Conservation (phyloP, 1,140 invertebrate species). For the Ericerus pela region DNA sequence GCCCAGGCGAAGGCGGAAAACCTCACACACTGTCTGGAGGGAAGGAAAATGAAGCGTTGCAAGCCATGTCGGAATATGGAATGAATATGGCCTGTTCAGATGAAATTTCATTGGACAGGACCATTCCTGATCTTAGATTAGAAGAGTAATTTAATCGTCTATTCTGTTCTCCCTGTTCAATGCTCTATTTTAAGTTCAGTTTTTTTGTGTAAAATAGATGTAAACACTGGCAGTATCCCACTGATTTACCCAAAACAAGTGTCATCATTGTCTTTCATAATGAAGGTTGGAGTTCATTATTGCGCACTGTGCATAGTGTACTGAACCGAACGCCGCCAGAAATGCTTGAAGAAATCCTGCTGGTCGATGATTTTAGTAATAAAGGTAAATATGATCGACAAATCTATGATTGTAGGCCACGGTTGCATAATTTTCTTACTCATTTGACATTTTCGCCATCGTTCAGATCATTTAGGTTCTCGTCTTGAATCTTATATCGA, state of each 20-base stretch:
- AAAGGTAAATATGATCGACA: conserved; percentile 45
- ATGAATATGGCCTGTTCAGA: conserved; percentile 97
- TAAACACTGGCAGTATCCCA: conserved; percentile 91
- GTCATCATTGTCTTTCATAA: conserved; percentile 99
- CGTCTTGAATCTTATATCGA: conserved; percentile 81
- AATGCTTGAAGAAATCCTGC: conserved; percentile 84
- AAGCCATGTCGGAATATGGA: conserved; percentile 75
- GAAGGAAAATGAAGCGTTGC: conserved; percentile 51
- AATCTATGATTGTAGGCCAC: neutral
- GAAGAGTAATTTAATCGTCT: conserved; percentile 53
- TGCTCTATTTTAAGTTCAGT: too few species aligned
- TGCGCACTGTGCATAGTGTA: conserved; percentile 93
- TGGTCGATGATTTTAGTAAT: conserved; percentile 95
- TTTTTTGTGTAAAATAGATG: conserved; percentile 50
- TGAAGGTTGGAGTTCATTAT: conserved; percentile 87
- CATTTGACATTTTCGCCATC: conserved; percentile 24
- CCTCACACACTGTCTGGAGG: conserved; percentile 47
- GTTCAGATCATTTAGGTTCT: conserved; percentile 76
- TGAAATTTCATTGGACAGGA: conserved; percentile 65
- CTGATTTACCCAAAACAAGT: conserved; percentile 71
- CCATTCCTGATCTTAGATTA: conserved; percentile 72
- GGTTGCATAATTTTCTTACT: neutral
- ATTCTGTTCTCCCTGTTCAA: too few species aligned
- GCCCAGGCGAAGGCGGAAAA: conserved; percentile 72
- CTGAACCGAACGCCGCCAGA: conserved; percentile 80